phyloP scores from a whole-genome alignment of 2,888 invertebrate species.

The Polydrusus pterygomalis region DNA sequence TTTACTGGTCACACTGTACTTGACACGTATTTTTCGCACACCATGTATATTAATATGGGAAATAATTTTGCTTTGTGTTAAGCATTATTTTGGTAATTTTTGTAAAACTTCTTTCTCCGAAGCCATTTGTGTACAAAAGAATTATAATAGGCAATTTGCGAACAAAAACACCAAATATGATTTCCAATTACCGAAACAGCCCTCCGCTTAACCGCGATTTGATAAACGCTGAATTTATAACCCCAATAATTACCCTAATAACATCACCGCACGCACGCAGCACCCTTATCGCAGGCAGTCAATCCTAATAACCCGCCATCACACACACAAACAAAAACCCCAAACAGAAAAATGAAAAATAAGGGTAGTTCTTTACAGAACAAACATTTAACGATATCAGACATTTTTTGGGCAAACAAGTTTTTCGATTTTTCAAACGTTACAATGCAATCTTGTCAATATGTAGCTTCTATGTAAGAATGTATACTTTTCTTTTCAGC shows the following conservation, averaged over 20 bases:
- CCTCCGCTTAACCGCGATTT: conserved; percentile 7
- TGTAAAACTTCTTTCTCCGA: too few relatives aligned
- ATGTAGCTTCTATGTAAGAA: too few relatives aligned
- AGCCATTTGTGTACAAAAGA: neutral
- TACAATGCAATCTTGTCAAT: too few relatives aligned
- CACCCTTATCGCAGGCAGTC: conserved; percentile 38
- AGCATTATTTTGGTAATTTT: too few relatives aligned
- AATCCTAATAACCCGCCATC: conserved; percentile 28
- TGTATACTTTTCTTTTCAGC: too few relatives aligned
- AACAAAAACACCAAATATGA: conserved; percentile 9
- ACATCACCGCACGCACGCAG: conserved; percentile 14
- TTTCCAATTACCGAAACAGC: conserved; percentile 19
- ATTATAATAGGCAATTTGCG: neutral
- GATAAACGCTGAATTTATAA: conserved; percentile 35
- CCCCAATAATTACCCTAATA: conserved; percentile 34
- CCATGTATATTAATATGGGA: too few relatives aligned
- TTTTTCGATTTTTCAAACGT: too few relatives aligned
- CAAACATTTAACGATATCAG: neutral
- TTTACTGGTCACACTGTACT: too few relatives aligned
- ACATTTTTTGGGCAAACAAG: too few relatives aligned
- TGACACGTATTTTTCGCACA: too few relatives aligned
- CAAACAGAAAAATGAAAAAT: conserved; percentile 7
- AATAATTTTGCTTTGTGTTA: too few relatives aligned
- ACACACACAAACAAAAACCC: conserved; percentile 8
- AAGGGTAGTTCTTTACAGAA: neutral